Conservation (phyloP, 1,140 invertebrate species). For the Drosophila varians region DNA sequence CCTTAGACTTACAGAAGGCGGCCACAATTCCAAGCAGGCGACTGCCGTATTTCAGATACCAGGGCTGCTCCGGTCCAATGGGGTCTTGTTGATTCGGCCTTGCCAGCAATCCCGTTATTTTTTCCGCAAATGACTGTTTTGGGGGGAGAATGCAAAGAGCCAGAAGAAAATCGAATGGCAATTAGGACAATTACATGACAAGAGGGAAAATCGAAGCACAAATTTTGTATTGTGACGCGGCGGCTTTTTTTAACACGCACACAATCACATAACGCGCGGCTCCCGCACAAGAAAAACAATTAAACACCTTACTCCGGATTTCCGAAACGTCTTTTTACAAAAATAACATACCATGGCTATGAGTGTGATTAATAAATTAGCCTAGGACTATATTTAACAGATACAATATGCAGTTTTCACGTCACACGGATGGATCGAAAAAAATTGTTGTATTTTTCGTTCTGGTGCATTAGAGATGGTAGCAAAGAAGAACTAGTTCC, state of each 20-base stretch:
- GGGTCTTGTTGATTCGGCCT: constrained; percentile 87
- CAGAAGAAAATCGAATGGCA: constrained; percentile 46
- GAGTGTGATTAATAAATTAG: constrained; percentile 29
- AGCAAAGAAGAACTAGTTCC: no score
- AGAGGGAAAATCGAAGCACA: constrained; percentile 57
- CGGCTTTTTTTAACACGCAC: constrained; percentile 34
- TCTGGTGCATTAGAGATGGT: constrained; percentile 3
- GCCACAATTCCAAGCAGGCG: constrained; percentile 93
- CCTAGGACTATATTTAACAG: constrained; percentile 35
- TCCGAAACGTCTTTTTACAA: not conserved
- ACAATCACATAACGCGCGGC: constrained; percentile 26
- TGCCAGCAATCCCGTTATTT: constrained; percentile 90
- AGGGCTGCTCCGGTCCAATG: constrained; percentile 91
- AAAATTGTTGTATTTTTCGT: constrained; percentile 40
- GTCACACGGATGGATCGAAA: constrained; percentile 27
- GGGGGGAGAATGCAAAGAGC: constrained; percentile 21
- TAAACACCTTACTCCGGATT: not conserved
- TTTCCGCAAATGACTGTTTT: constrained; percentile 90
- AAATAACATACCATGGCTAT: constrained; percentile 32
- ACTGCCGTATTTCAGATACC: constrained; percentile 94
- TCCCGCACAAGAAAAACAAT: constrained; percentile 22
- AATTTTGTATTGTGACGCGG: constrained; percentile 58
- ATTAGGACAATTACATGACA: not conserved
- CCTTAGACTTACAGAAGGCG: constrained; percentile 88
- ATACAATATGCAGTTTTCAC: constrained; percentile 39